A percentile compares a stretch with the other conserved stretches of the same genome.
Evolutionary conservation across 2,888 invertebrate species (phyloP).

Genomic region (Amphipoea lucens): DNA sequence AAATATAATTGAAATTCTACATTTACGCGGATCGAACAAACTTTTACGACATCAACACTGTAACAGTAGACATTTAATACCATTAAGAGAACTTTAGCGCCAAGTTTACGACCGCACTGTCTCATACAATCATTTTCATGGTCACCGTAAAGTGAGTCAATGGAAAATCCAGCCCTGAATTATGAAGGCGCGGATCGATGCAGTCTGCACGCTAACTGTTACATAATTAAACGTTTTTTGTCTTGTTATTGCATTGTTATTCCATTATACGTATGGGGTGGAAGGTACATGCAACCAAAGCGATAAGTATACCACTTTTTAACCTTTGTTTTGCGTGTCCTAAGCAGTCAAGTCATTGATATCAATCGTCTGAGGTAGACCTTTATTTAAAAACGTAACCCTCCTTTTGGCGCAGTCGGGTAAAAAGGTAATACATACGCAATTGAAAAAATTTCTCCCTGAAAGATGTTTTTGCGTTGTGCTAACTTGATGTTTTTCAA

Average conservation of each 20-base stretch:
- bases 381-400: neutral
- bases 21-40: neutral
- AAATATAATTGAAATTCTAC: neutral
- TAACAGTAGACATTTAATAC: slow-evolving; percentile 4
- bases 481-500: no score
- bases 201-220: slow-evolving; percentile 72
- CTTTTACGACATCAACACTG: neutral
- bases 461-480: neutral
- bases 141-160: slow-evolving; percentile 67
- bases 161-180: slow-evolving; percentile 73
- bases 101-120: slow-evolving; percentile 25
- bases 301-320: neutral
- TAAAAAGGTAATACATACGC: neutral
- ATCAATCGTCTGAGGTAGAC: neutral
- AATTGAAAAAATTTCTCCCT: neutral
- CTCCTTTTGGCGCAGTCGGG: no score
- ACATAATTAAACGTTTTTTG: slow-evolving; percentile 60
- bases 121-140: slow-evolving; percentile 47
- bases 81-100: slow-evolving; percentile 20
- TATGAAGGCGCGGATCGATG: slow-evolving; percentile 73
- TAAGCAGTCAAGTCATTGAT: neutral
- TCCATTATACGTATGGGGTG: slow-evolving; percentile 10
- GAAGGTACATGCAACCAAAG: neutral
- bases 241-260: slow-evolving; percentile 37
- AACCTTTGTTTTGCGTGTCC: neutral